Conservation (phyloP, 2,888 invertebrate genomes). For the Camptogramma bilineatum region DNA sequence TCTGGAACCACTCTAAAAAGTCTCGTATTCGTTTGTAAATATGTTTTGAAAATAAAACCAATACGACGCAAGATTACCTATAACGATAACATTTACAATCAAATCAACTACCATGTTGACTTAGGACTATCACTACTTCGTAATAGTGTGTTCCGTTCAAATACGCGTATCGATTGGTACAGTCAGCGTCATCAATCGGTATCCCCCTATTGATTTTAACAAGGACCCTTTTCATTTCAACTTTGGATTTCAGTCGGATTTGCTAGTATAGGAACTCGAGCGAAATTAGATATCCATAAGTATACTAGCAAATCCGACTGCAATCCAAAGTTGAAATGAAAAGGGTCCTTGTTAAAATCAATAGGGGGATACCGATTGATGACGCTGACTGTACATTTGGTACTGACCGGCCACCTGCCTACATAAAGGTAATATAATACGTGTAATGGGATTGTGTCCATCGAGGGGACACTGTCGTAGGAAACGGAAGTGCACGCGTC, state of each 20-base stretch:
- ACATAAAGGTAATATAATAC: constrained; percentile 30
- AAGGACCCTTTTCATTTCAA: too few species aligned
- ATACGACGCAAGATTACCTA: not conserved
- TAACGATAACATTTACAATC: constrained; percentile 1
- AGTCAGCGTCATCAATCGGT: too few species aligned
- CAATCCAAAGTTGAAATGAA: too few species aligned
- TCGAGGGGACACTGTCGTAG: constrained; percentile 40
- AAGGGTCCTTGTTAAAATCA: too few species aligned
- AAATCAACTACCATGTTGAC: constrained; percentile 8
- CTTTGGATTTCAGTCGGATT: too few species aligned
- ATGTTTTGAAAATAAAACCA: not conserved
- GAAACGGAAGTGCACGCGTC: constrained; percentile 78
- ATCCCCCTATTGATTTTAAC: too few species aligned
- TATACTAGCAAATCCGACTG: too few species aligned
- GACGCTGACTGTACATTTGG: not conserved
- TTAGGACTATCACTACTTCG: constrained; percentile 29
- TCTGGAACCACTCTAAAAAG: not conserved
- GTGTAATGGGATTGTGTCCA: constrained; percentile 16
- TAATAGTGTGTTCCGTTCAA: constrained; percentile 41
- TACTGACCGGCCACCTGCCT: constrained; percentile 55
- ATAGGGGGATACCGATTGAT: too few species aligned
- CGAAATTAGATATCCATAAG: too few species aligned
- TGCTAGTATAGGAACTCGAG: too few species aligned
- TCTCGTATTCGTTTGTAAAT: not conserved
- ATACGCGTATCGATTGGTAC: constrained; percentile 45